Conservation (phyloP, 2,113 vertebrate genomes). For the Pogona vitticeps region DNA sequence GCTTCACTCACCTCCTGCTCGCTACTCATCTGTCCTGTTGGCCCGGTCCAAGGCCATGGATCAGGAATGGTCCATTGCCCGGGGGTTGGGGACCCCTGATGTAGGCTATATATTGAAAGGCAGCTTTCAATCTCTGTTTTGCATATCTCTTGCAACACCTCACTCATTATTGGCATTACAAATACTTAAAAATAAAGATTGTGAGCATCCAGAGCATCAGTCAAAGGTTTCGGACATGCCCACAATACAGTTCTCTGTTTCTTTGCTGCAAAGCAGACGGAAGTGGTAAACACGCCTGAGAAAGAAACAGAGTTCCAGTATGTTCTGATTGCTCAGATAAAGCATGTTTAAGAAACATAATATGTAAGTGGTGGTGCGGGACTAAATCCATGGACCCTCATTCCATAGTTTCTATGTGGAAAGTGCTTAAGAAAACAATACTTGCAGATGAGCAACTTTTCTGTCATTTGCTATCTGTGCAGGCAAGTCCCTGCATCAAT, state of each 20-base stretch:
- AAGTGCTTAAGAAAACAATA: not conserved
- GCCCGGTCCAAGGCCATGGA: too few species aligned
- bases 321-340: not conserved
- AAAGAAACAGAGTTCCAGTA: not conserved
- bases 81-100: too few species aligned
- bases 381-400: not conserved
- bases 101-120: too few species aligned
- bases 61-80: too few species aligned
- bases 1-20: too few species aligned
- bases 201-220: not conserved
- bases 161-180: not conserved
- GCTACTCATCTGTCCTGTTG: too few species aligned
- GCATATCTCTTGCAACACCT: not conserved
- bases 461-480: too few species aligned
- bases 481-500: too few species aligned
- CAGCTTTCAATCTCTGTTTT: not conserved
- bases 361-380: not conserved
- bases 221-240: not conserved
- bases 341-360: not conserved
- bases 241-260: too few species aligned
- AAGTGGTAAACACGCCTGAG: not conserved
- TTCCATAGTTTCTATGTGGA: not conserved
- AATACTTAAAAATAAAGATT: not conserved
- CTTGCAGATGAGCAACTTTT: not conserved
- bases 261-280: not conserved